Evolutionary conservation across 2,797 vertebrate genomes (phyloP).

Genomic region (Mycteria americana): DNA sequence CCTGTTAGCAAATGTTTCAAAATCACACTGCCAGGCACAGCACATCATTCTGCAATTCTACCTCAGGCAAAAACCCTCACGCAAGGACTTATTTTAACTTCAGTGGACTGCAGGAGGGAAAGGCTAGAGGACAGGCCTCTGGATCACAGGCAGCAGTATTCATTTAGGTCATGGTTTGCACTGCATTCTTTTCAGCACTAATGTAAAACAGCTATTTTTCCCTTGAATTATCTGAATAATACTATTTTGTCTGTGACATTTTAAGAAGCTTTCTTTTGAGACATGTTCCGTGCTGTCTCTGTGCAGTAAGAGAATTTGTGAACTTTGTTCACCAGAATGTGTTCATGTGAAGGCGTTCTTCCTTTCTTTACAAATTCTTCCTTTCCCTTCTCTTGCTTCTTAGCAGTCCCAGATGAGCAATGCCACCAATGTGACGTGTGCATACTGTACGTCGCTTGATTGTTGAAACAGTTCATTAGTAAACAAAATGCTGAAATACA

Average conservation of each 20-base stretch:
- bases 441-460: neutral
- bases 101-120: neutral
- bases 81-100: slow-evolving; percentile 8
- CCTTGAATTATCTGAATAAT: neutral
- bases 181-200: neutral
- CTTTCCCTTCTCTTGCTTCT: neutral
- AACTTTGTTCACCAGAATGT: neutral
- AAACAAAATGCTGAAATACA: neutral
- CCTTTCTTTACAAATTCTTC: neutral
- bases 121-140: neutral
- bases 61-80: neutral
- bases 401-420: neutral
- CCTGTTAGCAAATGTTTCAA: slow-evolving; percentile 48
- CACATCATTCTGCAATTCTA: neutral
- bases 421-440: neutral
- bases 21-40: slow-evolving; percentile 26
- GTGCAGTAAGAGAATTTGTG: neutral
- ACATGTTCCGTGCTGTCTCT: neutral
- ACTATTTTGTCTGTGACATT: neutral
- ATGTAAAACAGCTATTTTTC: neutral
- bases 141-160: neutral
- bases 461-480: neutral
- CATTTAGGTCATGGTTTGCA: slow-evolving; percentile 1
- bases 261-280: slow-evolving; percentile 20
- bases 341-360: neutral